These are phyloP conservation scores for Hystrix brachyura DNA, from an alignment of 2,113 vertebrate genomes.

Conservation along the genomic window DNA sequence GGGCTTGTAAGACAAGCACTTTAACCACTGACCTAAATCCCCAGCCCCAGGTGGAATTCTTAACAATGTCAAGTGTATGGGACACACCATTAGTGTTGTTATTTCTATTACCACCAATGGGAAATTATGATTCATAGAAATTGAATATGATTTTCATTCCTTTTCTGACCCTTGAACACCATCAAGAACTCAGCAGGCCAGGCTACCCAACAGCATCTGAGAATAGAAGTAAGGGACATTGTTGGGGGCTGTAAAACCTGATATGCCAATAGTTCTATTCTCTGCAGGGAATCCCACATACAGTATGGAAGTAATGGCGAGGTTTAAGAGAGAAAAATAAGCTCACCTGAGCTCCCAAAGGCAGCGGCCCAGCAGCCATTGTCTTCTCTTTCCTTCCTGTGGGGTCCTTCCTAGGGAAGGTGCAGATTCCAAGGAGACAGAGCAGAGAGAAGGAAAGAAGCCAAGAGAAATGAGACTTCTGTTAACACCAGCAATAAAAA, in stretches of 20 bases:
- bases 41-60: background rate
- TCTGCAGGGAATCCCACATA: background rate
- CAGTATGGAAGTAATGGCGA: background rate
- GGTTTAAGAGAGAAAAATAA: background rate
- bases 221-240: background rate
- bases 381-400: slow-evolving; percentile 17
- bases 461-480: slow-evolving; percentile 18
- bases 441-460: slow-evolving; percentile 13
- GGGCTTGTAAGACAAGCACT: too few species aligned
- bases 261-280: background rate
- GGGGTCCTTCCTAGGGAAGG: background rate
- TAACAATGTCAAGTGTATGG: background rate
- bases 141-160: background rate
- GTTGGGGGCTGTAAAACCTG: too few species aligned
- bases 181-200: background rate
- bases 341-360: slow-evolving; percentile 51
- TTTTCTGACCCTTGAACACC: background rate
- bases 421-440: background rate
- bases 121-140: background rate
- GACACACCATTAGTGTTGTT: background rate
- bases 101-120: background rate
- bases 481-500: background rate
- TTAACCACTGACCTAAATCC: too few species aligned
- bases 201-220: background rate
- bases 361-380: slow-evolving; percentile 6